A percentile compares a stretch with the other conserved stretches of the same genome.
Conservation (phyloP, 2,888 invertebrate genomes). For the Chymomyza caudatula region DNA sequence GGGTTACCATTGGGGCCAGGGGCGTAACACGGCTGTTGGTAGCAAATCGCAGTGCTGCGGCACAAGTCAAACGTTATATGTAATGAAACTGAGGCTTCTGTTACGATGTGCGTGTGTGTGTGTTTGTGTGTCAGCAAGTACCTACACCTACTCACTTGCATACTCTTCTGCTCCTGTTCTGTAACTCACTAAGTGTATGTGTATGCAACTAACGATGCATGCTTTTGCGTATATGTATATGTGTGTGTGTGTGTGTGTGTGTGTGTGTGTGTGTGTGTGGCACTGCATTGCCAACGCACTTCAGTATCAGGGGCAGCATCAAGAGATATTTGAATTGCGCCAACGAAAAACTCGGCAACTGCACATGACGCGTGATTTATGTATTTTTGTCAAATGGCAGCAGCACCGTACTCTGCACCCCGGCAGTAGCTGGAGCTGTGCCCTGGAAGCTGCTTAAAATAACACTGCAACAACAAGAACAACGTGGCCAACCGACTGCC, state of each 20-base stretch:
- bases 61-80: slow-evolving; percentile 74
- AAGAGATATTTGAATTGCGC: slow-evolving; percentile 59
- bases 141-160: background rate
- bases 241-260: no score
- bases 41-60: slow-evolving; percentile 45
- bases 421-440: background rate
- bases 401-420: slow-evolving; percentile 32
- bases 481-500: slow-evolving; percentile 40
- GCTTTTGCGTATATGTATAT: slow-evolving; percentile 7
- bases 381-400: slow-evolving; percentile 67
- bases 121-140: background rate
- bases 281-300: slow-evolving; percentile 64
- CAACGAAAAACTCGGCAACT: slow-evolving; percentile 49
- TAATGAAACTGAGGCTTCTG: slow-evolving; percentile 73
- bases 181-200: slow-evolving; percentile 1
- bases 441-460: background rate
- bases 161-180: background rate
- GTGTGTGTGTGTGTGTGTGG: slow-evolving; percentile 16
- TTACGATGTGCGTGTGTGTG: no score
- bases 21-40: slow-evolving; percentile 10
- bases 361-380: slow-evolving; percentile 69
- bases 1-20: background rate
- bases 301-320: slow-evolving; percentile 33
- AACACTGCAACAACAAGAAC: slow-evolving; percentile 10
- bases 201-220: slow-evolving; percentile 46